phyloP scores from a whole-genome alignment of 2,888 invertebrate species.

The Perdita meconis region DNA sequence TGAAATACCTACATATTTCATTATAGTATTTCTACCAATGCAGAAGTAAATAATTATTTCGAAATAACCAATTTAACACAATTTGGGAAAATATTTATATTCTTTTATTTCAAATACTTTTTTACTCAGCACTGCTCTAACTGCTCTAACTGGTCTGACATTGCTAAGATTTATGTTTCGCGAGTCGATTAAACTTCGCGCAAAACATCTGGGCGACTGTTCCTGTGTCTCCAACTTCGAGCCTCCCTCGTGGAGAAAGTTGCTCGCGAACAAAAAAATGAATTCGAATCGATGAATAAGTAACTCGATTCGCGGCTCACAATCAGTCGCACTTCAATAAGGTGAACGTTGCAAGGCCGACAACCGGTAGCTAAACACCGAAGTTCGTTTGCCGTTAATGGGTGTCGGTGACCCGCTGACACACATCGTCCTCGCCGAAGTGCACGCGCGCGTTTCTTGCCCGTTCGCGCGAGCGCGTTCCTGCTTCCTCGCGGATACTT shows the following conservation, averaged over 20 bases:
- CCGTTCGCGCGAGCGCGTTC: slow-evolving; percentile 17
- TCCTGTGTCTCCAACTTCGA: neutral
- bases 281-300: neutral
- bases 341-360: slow-evolving; percentile 43
- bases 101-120: too few species aligned
- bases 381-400: slow-evolving; percentile 61
- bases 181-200: neutral
- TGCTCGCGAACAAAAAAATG: neutral
- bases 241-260: slow-evolving; percentile 20
- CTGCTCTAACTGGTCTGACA: too few species aligned
- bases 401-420: slow-evolving; percentile 75
- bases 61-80: too few species aligned
- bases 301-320: slow-evolving; percentile 6
- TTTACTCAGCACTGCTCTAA: too few species aligned
- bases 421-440: slow-evolving; percentile 67
- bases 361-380: slow-evolving; percentile 62
- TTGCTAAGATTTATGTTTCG: too few species aligned
- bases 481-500: slow-evolving; percentile 43
- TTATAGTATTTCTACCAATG: too few species aligned
- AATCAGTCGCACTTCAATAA: slow-evolving; percentile 31
- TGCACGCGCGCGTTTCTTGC: slow-evolving; percentile 64
- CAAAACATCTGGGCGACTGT: neutral
- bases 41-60: too few species aligned
- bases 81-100: too few species aligned
- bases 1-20: too few species aligned